phyloP scores from a whole-genome alignment of 2,113 vertebrate genomes.

The Nyctereutes procyonoides region DNA sequence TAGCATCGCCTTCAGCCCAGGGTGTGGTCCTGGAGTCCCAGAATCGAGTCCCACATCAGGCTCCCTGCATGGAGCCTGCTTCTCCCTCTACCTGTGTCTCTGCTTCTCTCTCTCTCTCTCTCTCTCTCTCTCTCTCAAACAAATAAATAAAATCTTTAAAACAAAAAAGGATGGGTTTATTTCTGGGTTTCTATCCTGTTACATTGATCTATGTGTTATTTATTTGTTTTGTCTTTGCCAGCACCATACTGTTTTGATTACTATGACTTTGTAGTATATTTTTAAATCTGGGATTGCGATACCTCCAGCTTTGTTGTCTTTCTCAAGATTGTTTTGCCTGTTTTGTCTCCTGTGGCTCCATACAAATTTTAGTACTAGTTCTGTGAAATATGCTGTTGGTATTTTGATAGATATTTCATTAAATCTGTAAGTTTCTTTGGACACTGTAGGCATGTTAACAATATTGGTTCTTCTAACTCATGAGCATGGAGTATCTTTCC shows the following conservation, averaged over 20 bases:
- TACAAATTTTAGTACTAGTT: background rate
- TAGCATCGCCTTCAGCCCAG: no score
- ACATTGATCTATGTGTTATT: background rate
- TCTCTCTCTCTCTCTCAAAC: no score
- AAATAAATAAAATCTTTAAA: no score
- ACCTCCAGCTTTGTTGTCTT: background rate
- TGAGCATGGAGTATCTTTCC: background rate
- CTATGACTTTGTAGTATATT: background rate
- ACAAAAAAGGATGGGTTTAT: background rate
- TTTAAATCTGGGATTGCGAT: background rate
- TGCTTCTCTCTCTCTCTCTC: no score
- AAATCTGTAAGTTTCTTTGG: background rate
- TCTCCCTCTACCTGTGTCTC: no score
- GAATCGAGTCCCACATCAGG: no score
- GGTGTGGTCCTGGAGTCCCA: no score
- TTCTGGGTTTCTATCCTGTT: background rate
- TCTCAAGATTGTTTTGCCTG: background rate
- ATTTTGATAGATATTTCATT: background rate
- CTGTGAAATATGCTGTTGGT: background rate
- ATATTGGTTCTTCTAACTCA: background rate
- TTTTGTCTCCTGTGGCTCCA: background rate
- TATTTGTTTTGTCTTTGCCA: background rate
- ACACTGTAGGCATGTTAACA: background rate
- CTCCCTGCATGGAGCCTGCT: no score
- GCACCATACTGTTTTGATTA: background rate